Evolutionary conservation across 2,888 invertebrate genomes (phyloP), one percentile per base, ranked within the genome.

Genomic region (Aleiodes leptofemur): DNA sequence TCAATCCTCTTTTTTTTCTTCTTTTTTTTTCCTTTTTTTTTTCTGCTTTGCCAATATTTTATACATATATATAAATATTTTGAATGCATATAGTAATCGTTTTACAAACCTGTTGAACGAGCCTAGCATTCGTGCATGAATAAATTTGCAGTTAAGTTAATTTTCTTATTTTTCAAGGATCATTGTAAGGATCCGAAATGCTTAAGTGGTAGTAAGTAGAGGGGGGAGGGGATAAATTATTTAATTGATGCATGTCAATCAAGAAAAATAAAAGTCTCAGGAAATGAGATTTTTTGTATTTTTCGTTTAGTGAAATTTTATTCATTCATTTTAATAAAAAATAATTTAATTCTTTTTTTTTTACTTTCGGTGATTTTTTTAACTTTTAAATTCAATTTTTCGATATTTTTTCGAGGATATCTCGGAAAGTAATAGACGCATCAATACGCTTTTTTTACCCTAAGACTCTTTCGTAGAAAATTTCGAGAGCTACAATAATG

Each of bases 21-120:
- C 34, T 34, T 43, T 64, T 64, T 64, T 43, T n/a, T n/a, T n/a
- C n/a, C n/a, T 23, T 2, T 43, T 59, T 34, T 43, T 64, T 64
- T 64, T 43, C 9, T 43, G 9, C 43, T 9, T 9, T 11, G 11
- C 9, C 43, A 9, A 43, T 43, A 43, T 64, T 48, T 66, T 71
- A 31, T 14, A 57, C 50, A 68, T 75, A 69, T 69, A 57, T 53
- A 74, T 74, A 64, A 70, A 64, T 64, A 70, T 70, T 43, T 61
- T 59, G 59, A 68, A 73, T 78, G 79, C 77, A 73, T 78, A 80
- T 71, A 43, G 43, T 70, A 73, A 80, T 77, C 73, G 78, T 34
- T 59, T 59, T 34, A 77, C 77, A 79, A 79, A 79, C 78, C 73
- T 68, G 74, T 78, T 73, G 77, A 79, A 75, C 78, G 76, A 43